A percentile compares a stretch with the other conserved stretches of the same genome.
Conservation (phyloP, 2,113 vertebrate species). For the Oncorhynchus clarkii region DNA sequence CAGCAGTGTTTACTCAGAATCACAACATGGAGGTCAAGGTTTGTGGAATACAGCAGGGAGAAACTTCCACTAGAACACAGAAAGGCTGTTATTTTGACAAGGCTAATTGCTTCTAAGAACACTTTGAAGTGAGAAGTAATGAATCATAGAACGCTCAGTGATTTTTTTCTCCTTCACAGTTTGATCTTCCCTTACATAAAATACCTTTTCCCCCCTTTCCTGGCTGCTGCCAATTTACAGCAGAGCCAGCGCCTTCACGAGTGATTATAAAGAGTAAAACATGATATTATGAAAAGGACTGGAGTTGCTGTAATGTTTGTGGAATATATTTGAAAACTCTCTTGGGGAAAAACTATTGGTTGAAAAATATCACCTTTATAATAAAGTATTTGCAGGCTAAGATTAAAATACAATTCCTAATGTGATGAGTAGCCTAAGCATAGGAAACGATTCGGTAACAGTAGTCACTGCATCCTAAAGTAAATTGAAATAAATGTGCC, state of each 20-base stretch:
- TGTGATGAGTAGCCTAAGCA: too few relatives aligned
- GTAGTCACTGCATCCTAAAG: too few relatives aligned
- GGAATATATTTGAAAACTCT: background rate
- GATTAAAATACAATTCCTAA: too few relatives aligned
- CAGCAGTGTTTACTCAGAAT: constrained; percentile 18
- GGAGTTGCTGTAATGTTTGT: background rate
- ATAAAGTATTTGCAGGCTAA: too few relatives aligned
- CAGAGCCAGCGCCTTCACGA: too few relatives aligned
- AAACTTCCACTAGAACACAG: background rate
- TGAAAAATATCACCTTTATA: too few relatives aligned
- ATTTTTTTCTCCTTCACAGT: background rate
- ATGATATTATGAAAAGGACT: background rate
- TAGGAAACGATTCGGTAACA: too few relatives aligned
- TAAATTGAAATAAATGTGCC: too few relatives aligned
- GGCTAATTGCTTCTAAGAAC: constrained; percentile 40
- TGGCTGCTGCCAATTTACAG: background rate
- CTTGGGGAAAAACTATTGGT: background rate
- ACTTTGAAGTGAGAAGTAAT: constrained; percentile 38
- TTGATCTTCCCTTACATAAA: background rate
- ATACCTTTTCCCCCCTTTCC: background rate
- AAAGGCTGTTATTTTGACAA: constrained; percentile 16
- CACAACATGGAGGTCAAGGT: constrained; percentile 32
- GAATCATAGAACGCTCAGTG: constrained; percentile 19
- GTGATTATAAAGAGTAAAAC: background rate
- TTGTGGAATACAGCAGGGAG: background rate